These are phyloP conservation scores for Lordiphosa collinella DNA, from an alignment of 1,140 invertebrate species.

Conservation along the genomic window DNA sequence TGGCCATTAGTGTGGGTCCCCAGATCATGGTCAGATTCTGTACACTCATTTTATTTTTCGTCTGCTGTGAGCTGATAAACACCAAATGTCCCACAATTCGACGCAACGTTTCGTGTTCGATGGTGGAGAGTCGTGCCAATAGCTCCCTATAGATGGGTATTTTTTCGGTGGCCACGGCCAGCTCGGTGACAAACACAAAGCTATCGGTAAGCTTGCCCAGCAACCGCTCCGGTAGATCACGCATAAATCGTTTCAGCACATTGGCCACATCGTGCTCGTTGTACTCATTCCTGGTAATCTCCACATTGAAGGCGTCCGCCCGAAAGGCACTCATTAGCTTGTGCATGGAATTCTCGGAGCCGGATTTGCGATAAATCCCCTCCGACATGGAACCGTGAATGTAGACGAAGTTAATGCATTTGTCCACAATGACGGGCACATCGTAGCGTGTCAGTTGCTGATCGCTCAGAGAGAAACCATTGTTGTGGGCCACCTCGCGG, in stretches of 20 bases:
- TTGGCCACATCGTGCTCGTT: conserved; percentile 93
- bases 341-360: conserved; percentile 87
- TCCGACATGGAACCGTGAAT: conserved; percentile 90
- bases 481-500: conserved; percentile 86
- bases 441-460: conserved; percentile 93
- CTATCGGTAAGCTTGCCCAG: conserved; percentile 81
- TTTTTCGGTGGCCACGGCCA: conserved; percentile 81
- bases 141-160: conserved; percentile 83
- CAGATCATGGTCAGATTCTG: conserved; percentile 91
- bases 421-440: conserved; percentile 93
- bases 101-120: conserved; percentile 87
- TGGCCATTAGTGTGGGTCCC: conserved; percentile 90
- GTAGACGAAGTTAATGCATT: conserved; percentile 93
- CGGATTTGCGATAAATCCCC: conserved; percentile 92
- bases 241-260: conserved; percentile 90
- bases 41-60: conserved; percentile 88
- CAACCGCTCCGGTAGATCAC: conserved; percentile 88
- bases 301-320: conserved; percentile 90
- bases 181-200: conserved; percentile 80
- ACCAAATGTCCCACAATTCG: conserved; percentile 89
- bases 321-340: conserved; percentile 87
- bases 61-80: conserved; percentile 87
- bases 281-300: conserved; percentile 86
- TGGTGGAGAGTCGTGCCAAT: conserved; percentile 83
- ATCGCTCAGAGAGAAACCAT: conserved; percentile 87